Percentiles rank a stretch among this genome's conserved stretches.
Evolutionary conservation across 2,888 invertebrate species (phyloP).

Genomic region (Epistrophella euchroma): DNA sequence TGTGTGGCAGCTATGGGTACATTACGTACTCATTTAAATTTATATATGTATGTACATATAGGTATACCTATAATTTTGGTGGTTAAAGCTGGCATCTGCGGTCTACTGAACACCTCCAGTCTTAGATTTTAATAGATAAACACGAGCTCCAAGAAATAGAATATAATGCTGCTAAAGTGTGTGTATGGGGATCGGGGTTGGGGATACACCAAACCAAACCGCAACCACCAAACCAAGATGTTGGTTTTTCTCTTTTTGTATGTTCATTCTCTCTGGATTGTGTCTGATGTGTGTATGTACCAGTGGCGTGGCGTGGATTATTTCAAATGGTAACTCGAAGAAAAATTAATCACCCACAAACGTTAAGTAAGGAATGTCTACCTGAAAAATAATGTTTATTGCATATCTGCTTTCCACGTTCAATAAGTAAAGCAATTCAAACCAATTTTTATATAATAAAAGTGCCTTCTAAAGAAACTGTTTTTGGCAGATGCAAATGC

Average conservation of each 20-base stretch:
- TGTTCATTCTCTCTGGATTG: background rate
- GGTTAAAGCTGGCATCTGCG: constrained; percentile 50
- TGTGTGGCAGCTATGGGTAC: background rate
- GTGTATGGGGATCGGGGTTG: background rate
- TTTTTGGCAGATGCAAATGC: too few species aligned
- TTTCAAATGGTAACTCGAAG: too few species aligned
- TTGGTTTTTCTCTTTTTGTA: constrained; percentile 28
- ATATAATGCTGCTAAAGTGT: constrained; percentile 32
- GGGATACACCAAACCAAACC: constrained; percentile 5
- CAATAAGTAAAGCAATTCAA: too few species aligned
- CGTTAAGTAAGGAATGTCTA: too few species aligned
- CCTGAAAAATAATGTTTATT: too few species aligned
- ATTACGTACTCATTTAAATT: too few species aligned
- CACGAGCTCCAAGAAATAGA: constrained; percentile 29
- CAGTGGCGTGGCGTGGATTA: too few species aligned
- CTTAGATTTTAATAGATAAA: constrained; percentile 36
- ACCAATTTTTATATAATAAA: too few species aligned
- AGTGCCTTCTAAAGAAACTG: too few species aligned
- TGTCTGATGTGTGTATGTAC: background rate
- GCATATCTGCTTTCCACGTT: too few species aligned
- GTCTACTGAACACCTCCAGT: constrained; percentile 51
- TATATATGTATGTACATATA: too few species aligned
- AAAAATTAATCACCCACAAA: too few species aligned
- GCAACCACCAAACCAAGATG: constrained; percentile 16
- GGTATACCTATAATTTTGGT: constrained; percentile 41